Base-by-base conservation (phyloP, 2,797 vertebrate species). In the Hafferia zeledoni region DNA sequence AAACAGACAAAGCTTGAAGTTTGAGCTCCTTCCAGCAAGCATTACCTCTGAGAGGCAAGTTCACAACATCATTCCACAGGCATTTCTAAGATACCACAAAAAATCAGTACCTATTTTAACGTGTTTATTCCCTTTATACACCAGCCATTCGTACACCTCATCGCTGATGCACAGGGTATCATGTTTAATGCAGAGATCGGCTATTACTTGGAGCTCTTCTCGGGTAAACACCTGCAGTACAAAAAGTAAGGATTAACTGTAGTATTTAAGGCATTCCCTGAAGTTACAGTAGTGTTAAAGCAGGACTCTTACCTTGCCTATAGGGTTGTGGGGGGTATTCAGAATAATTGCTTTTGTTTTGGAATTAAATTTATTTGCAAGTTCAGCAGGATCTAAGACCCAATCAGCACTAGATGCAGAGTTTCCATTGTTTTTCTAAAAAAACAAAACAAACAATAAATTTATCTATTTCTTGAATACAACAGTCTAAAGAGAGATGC, bases 121-220 rank as follows among this genome's bases (percentile, higher is more conserved):
- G 79, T 99, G 99, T n/a, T 98, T 98, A 52, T 98, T 98, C 90
- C 99, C 99, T 74, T 93, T 98, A 95, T 99, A 99, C 76, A 99
- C 83, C 74, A 99, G 96, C 99, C 99, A 99, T 95, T 99, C 99
- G n/a, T 99, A 99, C 31, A 99, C 99, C 90, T 99, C 99, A 63
- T 99, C 99, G 6, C 99, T 99, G 98, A 99, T 98, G 97, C 99
- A 99, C 83, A 99, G 97, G 2, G 97, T 97, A 96, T 99, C 98
- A 16, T 99, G 97, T 94, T 99, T 98, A 92, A 99, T 97, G 80
- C 99, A 99, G 64, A 99, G 99, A 95, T 99, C 98, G 70, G 99
- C 98, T 67, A 99, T 99, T 80, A 98, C 84, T 97, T 99, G 98
- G 84, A 99, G 98, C 94, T 99, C 99, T 46, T 98, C 98, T 98